These are phyloP conservation scores for Anthopleura sola DNA, from an alignment of 64 coral and sea anemone genomes.

Conservation along the genomic window DNA sequence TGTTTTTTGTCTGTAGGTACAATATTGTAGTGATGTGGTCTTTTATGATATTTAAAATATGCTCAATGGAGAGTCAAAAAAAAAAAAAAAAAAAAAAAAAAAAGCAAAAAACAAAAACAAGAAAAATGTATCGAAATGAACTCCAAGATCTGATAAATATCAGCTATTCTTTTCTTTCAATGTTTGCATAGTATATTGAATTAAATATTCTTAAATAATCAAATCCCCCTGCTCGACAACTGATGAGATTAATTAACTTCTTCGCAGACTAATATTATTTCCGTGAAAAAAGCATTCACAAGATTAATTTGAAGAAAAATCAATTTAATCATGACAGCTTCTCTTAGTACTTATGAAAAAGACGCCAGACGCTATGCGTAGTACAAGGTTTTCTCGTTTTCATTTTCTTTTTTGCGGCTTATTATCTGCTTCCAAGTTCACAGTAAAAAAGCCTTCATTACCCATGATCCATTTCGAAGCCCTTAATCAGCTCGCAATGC, in stretches of 20 bases:
- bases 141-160: background rate
- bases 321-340: background rate
- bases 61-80: too few relatives aligned
- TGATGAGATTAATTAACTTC: constrained; percentile 16
- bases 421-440: background rate
- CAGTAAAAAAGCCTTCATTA: too few relatives aligned
- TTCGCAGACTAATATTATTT: background rate
- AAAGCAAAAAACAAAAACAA: too few relatives aligned
- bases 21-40: too few relatives aligned
- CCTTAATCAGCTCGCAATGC: background rate
- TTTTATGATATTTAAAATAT: too few relatives aligned
- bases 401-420: background rate
- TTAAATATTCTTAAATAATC: background rate
- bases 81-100: too few relatives aligned
- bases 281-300: background rate
- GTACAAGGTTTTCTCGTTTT: background rate
- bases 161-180: background rate
- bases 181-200: constrained; percentile 1
- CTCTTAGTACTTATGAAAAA: background rate
- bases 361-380: background rate
- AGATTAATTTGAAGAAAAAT: constrained; percentile 19
- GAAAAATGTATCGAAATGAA: background rate
- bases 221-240: background rate
- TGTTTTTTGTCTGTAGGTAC: too few relatives aligned
- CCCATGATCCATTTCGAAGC: background rate